phyloP scores from a whole-genome alignment of 2,113 vertebrate species.

The Pterocles orientalis region DNA sequence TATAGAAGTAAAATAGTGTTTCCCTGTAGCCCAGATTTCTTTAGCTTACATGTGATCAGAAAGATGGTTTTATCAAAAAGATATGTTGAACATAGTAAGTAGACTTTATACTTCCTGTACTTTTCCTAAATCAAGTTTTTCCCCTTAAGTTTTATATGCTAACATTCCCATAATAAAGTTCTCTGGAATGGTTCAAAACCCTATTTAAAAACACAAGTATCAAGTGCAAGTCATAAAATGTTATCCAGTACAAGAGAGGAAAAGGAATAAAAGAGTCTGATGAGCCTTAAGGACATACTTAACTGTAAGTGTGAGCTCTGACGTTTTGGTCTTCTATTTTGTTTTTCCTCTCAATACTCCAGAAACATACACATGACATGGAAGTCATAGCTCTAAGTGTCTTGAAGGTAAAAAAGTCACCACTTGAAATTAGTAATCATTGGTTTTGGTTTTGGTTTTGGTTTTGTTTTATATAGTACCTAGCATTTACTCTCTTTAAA shows the following conservation, averaged over 20 bases:
- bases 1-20: neutral
- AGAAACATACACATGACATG: neutral
- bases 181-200: neutral
- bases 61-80: neutral
- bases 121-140: neutral
- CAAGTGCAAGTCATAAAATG: neutral
- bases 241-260: neutral
- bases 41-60: neutral
- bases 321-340: neutral
- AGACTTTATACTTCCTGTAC: neutral
- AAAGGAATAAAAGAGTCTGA: neutral
- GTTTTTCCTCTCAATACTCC: neutral
- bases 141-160: neutral
- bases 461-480: neutral
- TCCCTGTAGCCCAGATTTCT: neutral
- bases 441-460: rapidly evolving
- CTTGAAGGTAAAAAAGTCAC: neutral
- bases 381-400: neutral
- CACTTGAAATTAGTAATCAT: neutral
- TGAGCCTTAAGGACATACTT: neutral
- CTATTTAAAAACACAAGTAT: neutral
- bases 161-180: neutral
- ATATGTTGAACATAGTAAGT: neutral
- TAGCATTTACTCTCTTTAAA: neutral
- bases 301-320: neutral